phyloP scores from a whole-genome alignment of 2,113 vertebrate species.

The Mus musculus region DNA sequence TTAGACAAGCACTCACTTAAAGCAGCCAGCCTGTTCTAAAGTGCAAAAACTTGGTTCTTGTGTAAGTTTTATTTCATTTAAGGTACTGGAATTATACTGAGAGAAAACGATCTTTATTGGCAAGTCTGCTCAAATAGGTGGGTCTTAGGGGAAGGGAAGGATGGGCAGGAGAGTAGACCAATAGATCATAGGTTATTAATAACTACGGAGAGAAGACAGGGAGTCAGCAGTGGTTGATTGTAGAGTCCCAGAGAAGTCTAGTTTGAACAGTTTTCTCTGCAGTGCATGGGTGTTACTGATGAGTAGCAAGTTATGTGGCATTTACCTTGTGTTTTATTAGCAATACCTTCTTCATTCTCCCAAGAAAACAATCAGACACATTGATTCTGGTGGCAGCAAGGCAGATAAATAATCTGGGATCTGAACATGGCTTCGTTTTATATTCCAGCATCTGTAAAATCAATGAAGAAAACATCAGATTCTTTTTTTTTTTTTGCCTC shows the following conservation, averaged over 20 bases:
- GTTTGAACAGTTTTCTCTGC: slow-evolving; percentile 69
- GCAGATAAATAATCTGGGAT: slow-evolving; percentile 69
- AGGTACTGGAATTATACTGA: neutral
- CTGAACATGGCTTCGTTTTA: slow-evolving; percentile 74
- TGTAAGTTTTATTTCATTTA: slow-evolving; percentile 53
- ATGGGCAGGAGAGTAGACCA: neutral
- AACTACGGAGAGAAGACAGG: slow-evolving; percentile 62
- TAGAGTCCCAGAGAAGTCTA: slow-evolving; percentile 58
- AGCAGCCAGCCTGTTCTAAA: slow-evolving; percentile 33
- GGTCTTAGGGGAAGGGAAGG: neutral
- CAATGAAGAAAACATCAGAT: slow-evolving; percentile 53
- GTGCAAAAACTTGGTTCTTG: neutral
- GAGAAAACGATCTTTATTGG: slow-evolving; percentile 29
- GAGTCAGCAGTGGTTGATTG: slow-evolving; percentile 52
- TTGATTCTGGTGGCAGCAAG: slow-evolving; percentile 65
- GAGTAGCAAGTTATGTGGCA: slow-evolving; percentile 71
- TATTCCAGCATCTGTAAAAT: slow-evolving; percentile 63
- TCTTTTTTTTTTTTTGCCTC: slow-evolving; percentile 61
- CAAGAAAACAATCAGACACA: slow-evolving; percentile 71
- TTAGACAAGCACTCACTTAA: neutral
- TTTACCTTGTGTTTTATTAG: slow-evolving; percentile 71
- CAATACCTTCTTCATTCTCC: slow-evolving; percentile 70
- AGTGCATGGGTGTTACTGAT: slow-evolving; percentile 64
- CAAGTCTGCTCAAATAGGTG: neutral
- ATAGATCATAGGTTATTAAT: slow-evolving; percentile 24